Evolutionary conservation across 2,113 vertebrate species (phyloP).

Genomic region (Dryoscopus gambensis): DNA sequence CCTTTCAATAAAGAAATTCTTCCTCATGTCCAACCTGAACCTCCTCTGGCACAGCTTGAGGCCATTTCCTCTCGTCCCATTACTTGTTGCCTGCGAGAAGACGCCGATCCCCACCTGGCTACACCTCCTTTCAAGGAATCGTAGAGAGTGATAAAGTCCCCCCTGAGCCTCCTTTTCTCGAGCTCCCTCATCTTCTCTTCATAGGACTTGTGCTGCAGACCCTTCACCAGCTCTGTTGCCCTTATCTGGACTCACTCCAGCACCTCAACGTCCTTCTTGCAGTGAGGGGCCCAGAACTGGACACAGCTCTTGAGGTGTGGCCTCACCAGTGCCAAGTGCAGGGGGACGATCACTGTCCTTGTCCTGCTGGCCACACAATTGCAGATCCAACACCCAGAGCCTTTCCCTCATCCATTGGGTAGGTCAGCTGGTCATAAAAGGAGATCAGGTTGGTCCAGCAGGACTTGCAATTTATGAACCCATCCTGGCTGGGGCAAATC

Average conservation of each 20-base stretch:
- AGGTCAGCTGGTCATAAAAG: background rate
- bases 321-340: background rate
- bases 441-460: background rate
- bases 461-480: background rate
- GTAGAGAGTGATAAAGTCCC: no score
- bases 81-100: background rate
- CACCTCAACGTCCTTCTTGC: background rate
- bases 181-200: background rate
- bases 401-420: fast-evolving
- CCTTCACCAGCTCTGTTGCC: background rate
- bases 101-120: background rate
- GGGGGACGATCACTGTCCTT: background rate
- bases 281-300: background rate
- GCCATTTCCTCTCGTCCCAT: background rate
- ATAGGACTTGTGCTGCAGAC: background rate
- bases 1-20: background rate
- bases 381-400: background rate
- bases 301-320: background rate
- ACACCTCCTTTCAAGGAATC: background rate
- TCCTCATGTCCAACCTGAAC: background rate
- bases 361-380: background rate
- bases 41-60: background rate
- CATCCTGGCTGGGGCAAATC: background rate
- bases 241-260: background rate
- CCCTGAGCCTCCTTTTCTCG: background rate